Conservation (phyloP, 2,113 vertebrate genomes). For the Sciurus niger region DNA sequence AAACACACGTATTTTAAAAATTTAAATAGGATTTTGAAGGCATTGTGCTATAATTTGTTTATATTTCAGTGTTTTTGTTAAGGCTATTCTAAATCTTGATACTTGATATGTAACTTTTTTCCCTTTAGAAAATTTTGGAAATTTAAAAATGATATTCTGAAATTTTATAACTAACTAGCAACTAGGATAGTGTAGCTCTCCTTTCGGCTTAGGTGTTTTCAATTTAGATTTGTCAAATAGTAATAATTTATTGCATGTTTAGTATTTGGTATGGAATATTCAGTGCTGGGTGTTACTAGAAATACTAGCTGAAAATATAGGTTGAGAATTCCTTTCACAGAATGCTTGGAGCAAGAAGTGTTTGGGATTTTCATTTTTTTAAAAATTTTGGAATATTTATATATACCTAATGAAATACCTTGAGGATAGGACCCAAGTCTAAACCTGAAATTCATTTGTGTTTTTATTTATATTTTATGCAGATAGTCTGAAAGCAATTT, state of each 20-base stretch:
- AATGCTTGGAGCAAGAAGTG: not conserved
- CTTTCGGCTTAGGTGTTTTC: conserved; percentile 48
- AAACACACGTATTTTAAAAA: too few relatives aligned
- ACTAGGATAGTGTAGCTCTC: not conserved
- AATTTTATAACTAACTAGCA: not conserved
- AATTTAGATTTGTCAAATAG: conserved; percentile 65
- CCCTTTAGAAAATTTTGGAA: too few relatives aligned
- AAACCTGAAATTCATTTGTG: not conserved
- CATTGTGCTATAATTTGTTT: too few relatives aligned
- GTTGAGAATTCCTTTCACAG: not conserved
- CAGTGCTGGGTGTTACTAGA: conserved; percentile 19
- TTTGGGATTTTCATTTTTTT: not conserved
- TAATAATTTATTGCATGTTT: conserved; percentile 49
- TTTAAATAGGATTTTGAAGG: too few relatives aligned
- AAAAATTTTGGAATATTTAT: not conserved
- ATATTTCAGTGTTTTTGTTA: too few relatives aligned
- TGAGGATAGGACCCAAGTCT: not conserved
- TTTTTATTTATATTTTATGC: not conserved
- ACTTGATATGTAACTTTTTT: too few relatives aligned
- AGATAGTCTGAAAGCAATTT: not conserved
- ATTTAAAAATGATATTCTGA: too few relatives aligned
- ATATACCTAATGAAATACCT: not conserved
- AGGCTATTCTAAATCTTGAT: too few relatives aligned
- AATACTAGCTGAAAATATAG: conserved; percentile 29
- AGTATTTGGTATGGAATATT: conserved; percentile 34